phyloP scores from a whole-genome alignment of 2,113 vertebrate genomes.

The Lanius ludovicianus region DNA sequence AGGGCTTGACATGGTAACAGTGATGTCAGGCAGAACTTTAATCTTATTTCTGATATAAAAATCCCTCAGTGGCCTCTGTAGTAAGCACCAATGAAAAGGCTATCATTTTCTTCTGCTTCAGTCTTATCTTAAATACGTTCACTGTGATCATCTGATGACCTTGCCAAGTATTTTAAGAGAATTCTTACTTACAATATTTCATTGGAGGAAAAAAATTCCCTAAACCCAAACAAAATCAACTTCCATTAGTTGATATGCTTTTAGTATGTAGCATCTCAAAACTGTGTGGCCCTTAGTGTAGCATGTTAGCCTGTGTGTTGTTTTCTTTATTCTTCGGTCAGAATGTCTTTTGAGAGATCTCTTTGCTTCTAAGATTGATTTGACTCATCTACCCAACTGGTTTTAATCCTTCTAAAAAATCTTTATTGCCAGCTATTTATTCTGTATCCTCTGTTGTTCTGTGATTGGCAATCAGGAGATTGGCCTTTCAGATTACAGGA shows the following conservation, averaged over 20 bases:
- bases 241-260: not conserved
- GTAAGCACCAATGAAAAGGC: not conserved
- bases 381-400: not conserved
- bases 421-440: not conserved
- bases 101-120: not conserved
- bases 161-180: not conserved
- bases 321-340: not conserved
- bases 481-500: not conserved
- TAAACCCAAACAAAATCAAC: not conserved
- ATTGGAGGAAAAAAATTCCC: not conserved
- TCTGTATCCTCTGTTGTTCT: not conserved
- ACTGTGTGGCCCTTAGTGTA: not conserved
- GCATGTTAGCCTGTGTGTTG: not conserved
- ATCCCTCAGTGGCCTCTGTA: not conserved
- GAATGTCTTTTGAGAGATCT: not conserved
- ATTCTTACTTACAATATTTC: not conserved
- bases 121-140: not conserved
- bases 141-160: not conserved
- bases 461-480: not conserved
- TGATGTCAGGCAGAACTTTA: not conserved
- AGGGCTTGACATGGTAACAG: not conserved
- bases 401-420: not conserved
- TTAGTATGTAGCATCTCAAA: not conserved
- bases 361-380: not conserved
- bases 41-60: not conserved